Evolutionary conservation across 1,140 invertebrate genomes (phyloP), one percentile per base, ranked within the genome.

Genomic region (Drosophila arawakana): DNA sequence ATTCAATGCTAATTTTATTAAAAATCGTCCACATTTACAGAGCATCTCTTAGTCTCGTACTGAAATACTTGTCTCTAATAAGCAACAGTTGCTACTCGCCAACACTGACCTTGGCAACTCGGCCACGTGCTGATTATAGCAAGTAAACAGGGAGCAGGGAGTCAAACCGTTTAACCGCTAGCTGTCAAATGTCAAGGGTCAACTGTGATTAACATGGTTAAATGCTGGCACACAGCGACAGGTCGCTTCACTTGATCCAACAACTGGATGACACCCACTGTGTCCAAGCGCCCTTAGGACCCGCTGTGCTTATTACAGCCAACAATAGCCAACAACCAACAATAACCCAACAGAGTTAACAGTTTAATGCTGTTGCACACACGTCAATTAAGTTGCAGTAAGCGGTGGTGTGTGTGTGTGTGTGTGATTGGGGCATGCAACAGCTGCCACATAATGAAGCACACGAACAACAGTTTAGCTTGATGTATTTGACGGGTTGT

Each of bases 111-210:
- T 54, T 54, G 50, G 35, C 54, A 5, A 10, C 35, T 18, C 37
- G 34, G n/a, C 54, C 18, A 41, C 35, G 18, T 41, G 54, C 15
- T 57, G 30, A 55, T 55, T 55, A 30, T 18, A 25, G 11, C 9
- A 47, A 21, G 49, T 11, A 3, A 15, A 5, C 10, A 15, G n/a
- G 6, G 11, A 43, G 41, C 39, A 37, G 46, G 35, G 50, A 35
- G 52, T 50, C 54, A 43, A 50, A 66, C 41, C 39, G 55, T 60
- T 73, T 73, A 73, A 60, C 55, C 63, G n/a, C 71, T 39, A 30
- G 63, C 63, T 46, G 71, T 18, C 63, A 68, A 59, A 60, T 49
- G 55, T 55, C 63, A 60, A 13, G 39, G 63, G 63, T 73, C 63
- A 67, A 39, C 41, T 63, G 60, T 49, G 59, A 71, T 71, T 57